A percentile compares a stretch with the other conserved stretches of the same genome.
Conservation (phyloP, 2,113 vertebrate genomes). For the Petrocephalus zakoni region DNA sequence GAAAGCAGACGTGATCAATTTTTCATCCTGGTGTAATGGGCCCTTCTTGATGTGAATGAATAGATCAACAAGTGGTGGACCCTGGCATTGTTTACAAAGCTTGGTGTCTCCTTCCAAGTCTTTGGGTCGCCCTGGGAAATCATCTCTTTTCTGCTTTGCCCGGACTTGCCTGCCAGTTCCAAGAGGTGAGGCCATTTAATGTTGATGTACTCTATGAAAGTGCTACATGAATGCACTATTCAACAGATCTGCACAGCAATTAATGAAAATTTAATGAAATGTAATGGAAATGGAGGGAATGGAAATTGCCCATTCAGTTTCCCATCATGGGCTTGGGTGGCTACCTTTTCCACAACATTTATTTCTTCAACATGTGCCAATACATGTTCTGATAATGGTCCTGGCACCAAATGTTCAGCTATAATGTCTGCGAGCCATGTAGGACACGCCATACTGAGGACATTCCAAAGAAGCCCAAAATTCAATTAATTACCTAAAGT, state of each 20-base stretch:
- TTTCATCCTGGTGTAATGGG: background rate
- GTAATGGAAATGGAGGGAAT: background rate
- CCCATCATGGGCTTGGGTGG: background rate
- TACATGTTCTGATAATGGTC: background rate
- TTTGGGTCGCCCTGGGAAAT: background rate
- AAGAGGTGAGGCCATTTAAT: background rate
- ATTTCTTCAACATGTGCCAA: background rate
- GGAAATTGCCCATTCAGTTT: background rate
- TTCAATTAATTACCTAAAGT: background rate
- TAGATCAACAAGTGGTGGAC: background rate
- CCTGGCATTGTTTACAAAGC: background rate
- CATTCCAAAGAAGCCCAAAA: background rate
- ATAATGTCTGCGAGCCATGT: background rate
- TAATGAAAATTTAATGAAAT: slow-evolving; percentile 15
- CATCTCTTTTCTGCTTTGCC: background rate
- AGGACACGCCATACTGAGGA: background rate
- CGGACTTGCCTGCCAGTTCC: background rate
- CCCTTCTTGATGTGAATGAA: background rate
- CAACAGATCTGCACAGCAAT: background rate
- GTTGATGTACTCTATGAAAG: background rate
- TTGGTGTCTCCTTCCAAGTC: background rate
- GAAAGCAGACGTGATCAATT: background rate
- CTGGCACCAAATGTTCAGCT: background rate
- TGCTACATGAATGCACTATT: background rate
- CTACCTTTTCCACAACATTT: background rate